Conservation (phyloP, 2,113 vertebrate species). For the Hydrolagus affinis region DNA sequence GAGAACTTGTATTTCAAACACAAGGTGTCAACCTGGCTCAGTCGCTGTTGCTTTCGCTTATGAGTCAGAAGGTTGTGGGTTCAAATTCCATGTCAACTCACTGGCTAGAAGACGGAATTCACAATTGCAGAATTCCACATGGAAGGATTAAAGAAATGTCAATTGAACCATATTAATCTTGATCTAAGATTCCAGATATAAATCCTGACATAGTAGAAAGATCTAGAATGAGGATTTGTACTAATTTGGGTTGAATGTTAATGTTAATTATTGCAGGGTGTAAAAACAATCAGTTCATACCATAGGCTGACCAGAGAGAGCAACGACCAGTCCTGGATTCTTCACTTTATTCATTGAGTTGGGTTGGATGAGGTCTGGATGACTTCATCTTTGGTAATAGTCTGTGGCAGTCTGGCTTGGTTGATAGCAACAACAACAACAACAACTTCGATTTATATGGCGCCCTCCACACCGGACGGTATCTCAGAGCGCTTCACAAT, state of each 20-base stretch:
- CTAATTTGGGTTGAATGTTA: background rate
- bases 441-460: no score
- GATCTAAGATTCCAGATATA: background rate
- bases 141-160: conserved; percentile 8
- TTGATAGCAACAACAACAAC: no score
- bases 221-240: background rate
- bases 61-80: no score
- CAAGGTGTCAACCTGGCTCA: no score
- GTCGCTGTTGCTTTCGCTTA: no score
- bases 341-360: background rate
- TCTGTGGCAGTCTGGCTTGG: background rate
- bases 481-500: no score
- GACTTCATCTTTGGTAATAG: background rate
- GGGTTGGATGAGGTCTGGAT: background rate
- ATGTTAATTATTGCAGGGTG: background rate
- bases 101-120: background rate
- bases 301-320: background rate
- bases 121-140: background rate
- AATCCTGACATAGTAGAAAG: background rate
- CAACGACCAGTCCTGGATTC: background rate
- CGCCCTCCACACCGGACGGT: no score
- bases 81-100: no score
- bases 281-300: background rate
- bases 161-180: background rate
- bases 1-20: no score